Evolutionary conservation across 2,797 vertebrate genomes (phyloP).

Genomic region (Hydrocynus forskahlii): DNA sequence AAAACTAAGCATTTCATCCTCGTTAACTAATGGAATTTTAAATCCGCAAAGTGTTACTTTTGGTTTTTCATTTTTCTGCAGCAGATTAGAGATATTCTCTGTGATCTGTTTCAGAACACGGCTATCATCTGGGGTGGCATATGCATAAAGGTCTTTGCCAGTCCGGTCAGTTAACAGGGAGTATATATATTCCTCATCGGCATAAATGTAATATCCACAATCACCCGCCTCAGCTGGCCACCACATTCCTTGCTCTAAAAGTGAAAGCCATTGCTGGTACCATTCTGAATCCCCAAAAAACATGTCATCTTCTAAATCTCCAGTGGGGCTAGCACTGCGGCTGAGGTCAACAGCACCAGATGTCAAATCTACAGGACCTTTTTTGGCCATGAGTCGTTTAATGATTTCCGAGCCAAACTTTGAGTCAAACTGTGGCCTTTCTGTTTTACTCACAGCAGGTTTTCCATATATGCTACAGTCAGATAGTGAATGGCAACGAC

Average conservation of each 20-base stretch:
- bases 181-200: constrained; percentile 89
- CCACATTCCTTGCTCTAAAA: constrained; percentile 92
- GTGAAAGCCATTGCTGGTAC: constrained; percentile 90
- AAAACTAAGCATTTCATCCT: constrained; percentile 77
- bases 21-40: constrained; percentile 83
- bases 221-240: constrained; percentile 91
- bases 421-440: constrained; percentile 70
- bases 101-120: constrained; percentile 77
- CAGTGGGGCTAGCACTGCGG: constrained; percentile 72
- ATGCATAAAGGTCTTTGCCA: constrained; percentile 89
- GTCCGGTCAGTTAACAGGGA: constrained; percentile 91
- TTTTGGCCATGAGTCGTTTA: constrained; percentile 78
- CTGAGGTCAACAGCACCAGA: constrained; percentile 81
- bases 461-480: constrained; percentile 71
- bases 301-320: constrained; percentile 71
- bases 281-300: constrained; percentile 82
- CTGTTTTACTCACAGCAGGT: constrained; percentile 64
- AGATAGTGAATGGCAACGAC: constrained; percentile 71
- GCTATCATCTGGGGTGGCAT: constrained; percentile 80
- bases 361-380: constrained; percentile 85
- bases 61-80: constrained; percentile 76
- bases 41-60: constrained; percentile 88
- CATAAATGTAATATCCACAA: constrained; percentile 93
- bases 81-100: constrained; percentile 74
- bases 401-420: constrained; percentile 78